Percentiles rank a stretch among this genome's conserved stretches.
Conservation (phyloP, 2,797 vertebrate genomes). For the Capromys pilorides region DNA sequence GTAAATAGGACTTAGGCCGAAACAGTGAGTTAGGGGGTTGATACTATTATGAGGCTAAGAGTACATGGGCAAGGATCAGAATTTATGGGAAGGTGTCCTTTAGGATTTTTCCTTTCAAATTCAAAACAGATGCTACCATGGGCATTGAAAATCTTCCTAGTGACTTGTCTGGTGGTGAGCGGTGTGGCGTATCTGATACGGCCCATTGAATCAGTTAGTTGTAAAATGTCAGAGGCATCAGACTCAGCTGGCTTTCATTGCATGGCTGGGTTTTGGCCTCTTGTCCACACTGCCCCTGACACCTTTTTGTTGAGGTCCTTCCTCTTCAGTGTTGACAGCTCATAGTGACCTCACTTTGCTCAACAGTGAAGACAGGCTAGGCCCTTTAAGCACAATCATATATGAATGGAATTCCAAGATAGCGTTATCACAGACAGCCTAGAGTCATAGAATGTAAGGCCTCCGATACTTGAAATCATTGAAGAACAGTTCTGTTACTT, state of each 20-base stretch:
- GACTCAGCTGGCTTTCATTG: neutral
- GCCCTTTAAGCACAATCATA: neutral
- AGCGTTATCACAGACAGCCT: neutral
- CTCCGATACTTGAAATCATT: neutral
- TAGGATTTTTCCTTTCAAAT: neutral
- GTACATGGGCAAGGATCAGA: neutral
- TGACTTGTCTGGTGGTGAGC: neutral
- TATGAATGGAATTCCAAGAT: neutral
- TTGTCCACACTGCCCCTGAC: neutral
- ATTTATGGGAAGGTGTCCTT: neutral
- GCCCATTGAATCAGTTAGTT: neutral
- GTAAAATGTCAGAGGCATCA: neutral
- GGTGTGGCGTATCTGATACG: too few relatives aligned
- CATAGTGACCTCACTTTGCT: conserved; percentile 33
- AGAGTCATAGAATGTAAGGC: neutral
- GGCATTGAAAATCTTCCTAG: neutral
- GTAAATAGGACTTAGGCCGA: neutral
- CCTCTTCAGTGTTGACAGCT: neutral
- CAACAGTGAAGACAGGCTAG: neutral
- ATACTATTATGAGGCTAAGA: neutral
- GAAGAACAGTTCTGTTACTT: neutral
- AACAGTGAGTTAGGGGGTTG: neutral
- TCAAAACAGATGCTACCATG: neutral
- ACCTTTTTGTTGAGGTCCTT: too few relatives aligned
- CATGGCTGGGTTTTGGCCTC: neutral